These are phyloP conservation scores for Eretmocerus hayati DNA, from an alignment of 2,888 invertebrate species.

Conservation along the genomic window DNA sequence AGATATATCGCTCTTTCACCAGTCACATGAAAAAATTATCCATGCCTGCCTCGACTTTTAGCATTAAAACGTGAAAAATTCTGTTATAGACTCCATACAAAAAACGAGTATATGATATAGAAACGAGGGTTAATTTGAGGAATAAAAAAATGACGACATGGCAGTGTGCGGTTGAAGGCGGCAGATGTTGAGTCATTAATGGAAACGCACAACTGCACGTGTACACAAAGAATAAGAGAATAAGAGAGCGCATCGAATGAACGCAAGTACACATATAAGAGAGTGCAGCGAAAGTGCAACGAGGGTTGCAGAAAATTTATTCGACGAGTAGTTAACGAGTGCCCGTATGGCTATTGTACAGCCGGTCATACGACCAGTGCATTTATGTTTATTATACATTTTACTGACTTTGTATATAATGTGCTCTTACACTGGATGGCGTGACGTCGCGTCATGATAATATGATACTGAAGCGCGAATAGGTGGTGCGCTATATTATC, in stretches of 20 bases:
- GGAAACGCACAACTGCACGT: slow-evolving; percentile 3
- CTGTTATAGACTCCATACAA: too few relatives aligned
- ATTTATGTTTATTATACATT: too few relatives aligned
- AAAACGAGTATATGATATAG: too few relatives aligned
- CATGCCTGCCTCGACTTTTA: too few relatives aligned
- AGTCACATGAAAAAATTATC: too few relatives aligned
- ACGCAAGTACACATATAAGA: background rate
- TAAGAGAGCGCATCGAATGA: too few relatives aligned
- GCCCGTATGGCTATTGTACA: slow-evolving; percentile 1
- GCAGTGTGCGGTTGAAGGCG: background rate
- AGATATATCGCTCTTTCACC: too few relatives aligned
- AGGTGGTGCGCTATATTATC: too few relatives aligned
- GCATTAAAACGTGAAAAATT: too few relatives aligned
- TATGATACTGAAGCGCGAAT: background rate
- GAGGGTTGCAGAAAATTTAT: slow-evolving; percentile 13
- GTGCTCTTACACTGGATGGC: background rate
- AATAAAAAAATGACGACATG: slow-evolving; percentile 5
- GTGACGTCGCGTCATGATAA: background rate
- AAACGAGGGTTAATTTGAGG: slow-evolving; percentile 2
- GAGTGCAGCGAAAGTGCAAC: slow-evolving; percentile 2
- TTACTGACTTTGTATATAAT: background rate
- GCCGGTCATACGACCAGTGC: background rate
- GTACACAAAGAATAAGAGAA: background rate
- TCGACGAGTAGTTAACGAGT: slow-evolving; percentile 7
- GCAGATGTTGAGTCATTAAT: slow-evolving; percentile 16